Evolutionary conservation across 2,113 vertebrate genomes (phyloP).

Genomic region (Emydura subglobosa): DNA sequence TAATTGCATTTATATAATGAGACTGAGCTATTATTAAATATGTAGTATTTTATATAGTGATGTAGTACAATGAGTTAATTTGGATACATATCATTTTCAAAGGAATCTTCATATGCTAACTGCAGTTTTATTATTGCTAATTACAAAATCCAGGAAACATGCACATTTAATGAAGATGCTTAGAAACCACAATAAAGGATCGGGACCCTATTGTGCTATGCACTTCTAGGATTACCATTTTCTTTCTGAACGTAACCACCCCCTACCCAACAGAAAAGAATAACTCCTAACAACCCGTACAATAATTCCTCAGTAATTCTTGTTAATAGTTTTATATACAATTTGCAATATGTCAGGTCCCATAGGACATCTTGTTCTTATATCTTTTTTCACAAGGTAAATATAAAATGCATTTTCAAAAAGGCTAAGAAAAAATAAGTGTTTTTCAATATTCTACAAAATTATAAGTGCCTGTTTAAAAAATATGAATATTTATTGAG

Average conservation of each 20-base stretch:
- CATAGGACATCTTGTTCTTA: neutral
- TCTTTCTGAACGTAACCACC: constrained; percentile 50
- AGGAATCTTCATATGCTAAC: neutral
- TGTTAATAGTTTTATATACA: constrained; percentile 44
- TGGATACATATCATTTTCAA: neutral
- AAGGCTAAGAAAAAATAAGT: constrained; percentile 1
- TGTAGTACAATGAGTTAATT: neutral
- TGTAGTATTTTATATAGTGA: neutral
- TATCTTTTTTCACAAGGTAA: constrained; percentile 1
- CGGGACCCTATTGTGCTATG: neutral
- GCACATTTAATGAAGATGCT: neutral
- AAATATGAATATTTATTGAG: constrained; percentile 62
- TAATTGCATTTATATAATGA: neutral
- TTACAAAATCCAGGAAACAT: constrained; percentile 7
- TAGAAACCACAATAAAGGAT: neutral
- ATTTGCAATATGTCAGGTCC: constrained; percentile 21
- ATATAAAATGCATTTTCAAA: constrained; percentile 20
- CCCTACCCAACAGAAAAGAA: constrained; percentile 36
- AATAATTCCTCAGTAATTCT: neutral
- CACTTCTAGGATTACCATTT: neutral
- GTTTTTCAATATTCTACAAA: constrained; percentile 35
- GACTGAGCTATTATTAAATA: neutral
- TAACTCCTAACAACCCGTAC: neutral
- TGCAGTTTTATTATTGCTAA: constrained; percentile 18
- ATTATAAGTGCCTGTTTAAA: constrained; percentile 54